Evolutionary conservation across 2,113 vertebrate genomes (phyloP).

Genomic region (Engystomops pustulosus): DNA sequence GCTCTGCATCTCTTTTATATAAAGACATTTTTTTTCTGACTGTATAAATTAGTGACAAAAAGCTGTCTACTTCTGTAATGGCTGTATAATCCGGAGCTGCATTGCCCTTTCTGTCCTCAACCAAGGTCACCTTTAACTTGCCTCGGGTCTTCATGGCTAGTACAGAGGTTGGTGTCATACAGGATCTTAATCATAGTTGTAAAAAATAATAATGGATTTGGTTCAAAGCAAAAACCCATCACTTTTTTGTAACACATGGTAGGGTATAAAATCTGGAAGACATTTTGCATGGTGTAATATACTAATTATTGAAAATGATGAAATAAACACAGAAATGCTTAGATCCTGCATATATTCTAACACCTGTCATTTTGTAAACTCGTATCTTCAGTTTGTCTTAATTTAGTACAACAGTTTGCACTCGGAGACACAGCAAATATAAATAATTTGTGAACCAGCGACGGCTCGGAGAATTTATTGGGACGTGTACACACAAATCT

Average conservation of each 20-base stretch:
- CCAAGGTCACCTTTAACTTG: slow-evolving; percentile 51
- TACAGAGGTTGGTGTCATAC: slow-evolving; percentile 36
- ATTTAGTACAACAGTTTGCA: neutral
- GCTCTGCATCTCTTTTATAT: neutral
- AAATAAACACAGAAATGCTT: neutral
- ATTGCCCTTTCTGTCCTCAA: slow-evolving; percentile 46
- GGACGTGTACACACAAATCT: neutral
- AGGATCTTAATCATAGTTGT: slow-evolving; percentile 33
- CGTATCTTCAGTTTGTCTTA: neutral
- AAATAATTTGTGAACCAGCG: slow-evolving; percentile 1
- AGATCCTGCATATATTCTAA: neutral
- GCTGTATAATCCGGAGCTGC: slow-evolving; percentile 24
- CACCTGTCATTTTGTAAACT: slow-evolving; percentile 4
- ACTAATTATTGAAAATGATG: neutral
- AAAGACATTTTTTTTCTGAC: neutral
- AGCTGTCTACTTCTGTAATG: slow-evolving; percentile 17
- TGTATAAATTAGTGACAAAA: slow-evolving; percentile 32
- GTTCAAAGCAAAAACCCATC: neutral
- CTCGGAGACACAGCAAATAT: neutral
- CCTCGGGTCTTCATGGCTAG: slow-evolving; percentile 31
- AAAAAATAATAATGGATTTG: slow-evolving; percentile 1
- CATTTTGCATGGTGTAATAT: neutral
- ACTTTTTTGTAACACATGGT: neutral
- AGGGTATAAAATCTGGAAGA: neutral
- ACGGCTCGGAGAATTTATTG: neutral